Conservation (phyloP, 2,113 vertebrate genomes). For the Rhombomys opimus region DNA sequence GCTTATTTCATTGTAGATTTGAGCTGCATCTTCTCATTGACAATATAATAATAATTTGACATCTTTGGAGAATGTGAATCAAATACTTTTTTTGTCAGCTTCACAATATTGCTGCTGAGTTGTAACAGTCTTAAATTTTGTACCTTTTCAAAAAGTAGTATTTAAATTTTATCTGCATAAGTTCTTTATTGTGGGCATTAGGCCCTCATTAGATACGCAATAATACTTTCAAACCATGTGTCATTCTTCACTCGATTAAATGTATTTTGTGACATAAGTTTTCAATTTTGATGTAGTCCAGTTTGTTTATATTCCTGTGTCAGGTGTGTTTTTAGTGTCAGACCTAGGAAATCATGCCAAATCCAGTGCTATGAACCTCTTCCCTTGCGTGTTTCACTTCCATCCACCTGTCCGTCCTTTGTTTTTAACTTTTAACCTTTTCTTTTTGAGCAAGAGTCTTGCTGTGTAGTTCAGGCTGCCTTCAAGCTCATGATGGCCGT, state of each 20-base stretch:
- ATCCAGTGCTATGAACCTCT: background rate
- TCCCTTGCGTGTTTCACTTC: background rate
- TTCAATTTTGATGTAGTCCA: background rate
- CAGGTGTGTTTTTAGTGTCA: background rate
- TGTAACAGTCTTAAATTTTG: background rate
- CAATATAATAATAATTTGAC: background rate
- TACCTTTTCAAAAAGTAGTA: background rate
- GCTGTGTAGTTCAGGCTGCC: background rate
- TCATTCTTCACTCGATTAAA: background rate
- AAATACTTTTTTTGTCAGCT: background rate
- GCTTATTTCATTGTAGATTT: background rate
- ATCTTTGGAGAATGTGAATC: slow-evolving; percentile 26
- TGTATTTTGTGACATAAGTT: background rate
- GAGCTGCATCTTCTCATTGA: background rate
- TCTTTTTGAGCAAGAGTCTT: background rate
- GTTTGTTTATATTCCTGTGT: background rate
- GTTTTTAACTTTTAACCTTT: background rate
- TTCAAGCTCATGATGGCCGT: background rate
- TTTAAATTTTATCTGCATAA: background rate
- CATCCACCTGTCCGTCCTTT: background rate
- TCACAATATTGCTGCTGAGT: background rate
- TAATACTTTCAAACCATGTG: background rate
- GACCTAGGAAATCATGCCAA: background rate
- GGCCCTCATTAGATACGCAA: background rate
- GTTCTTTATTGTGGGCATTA: background rate